Evolutionary conservation across 2,888 invertebrate genomes (phyloP).

Genomic region (Sesia apiformis): DNA sequence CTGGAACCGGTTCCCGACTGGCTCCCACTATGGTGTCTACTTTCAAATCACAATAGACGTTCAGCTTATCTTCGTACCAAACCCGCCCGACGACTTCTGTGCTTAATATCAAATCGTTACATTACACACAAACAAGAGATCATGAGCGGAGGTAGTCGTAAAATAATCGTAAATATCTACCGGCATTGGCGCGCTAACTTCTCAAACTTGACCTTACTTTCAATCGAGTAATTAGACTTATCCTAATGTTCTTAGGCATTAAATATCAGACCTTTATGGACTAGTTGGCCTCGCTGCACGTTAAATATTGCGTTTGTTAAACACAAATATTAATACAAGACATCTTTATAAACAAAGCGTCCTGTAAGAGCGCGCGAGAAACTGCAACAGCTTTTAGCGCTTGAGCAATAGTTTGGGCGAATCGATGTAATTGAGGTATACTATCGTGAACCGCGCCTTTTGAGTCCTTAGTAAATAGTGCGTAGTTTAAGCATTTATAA

Average conservation of each 20-base stretch:
- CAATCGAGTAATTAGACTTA: not conserved
- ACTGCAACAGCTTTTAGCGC: constrained; percentile 42
- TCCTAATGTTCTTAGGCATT: constrained; percentile 1
- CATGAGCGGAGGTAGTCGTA: no score
- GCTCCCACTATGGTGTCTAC: constrained; percentile 59
- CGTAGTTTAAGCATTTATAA: constrained; percentile 1
- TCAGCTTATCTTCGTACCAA: constrained; percentile 37
- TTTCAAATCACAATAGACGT: constrained; percentile 69
- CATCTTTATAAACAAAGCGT: constrained; percentile 22
- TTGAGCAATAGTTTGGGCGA: constrained; percentile 27
- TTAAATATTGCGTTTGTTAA: constrained; percentile 27
- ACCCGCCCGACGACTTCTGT: constrained; percentile 38
- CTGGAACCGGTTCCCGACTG: constrained; percentile 54
- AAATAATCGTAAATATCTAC: no score
- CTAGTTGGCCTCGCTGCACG: constrained; percentile 27
- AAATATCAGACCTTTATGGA: constrained; percentile 15
- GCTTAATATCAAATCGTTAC: constrained; percentile 1
- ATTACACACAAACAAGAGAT: no score
- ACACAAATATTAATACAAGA: constrained; percentile 36
- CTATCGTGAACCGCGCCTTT: constrained; percentile 19
- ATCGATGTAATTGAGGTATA: constrained; percentile 11
- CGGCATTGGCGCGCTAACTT: not conserved
- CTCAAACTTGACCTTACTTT: constrained; percentile 4
- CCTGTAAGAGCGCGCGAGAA: constrained; percentile 9
- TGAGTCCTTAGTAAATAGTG: constrained; percentile 8